A percentile compares a stretch with the other conserved stretches of the same genome.
Conservation (phyloP, 1,140 invertebrate genomes). For the Pseudomyrmex concolor region DNA sequence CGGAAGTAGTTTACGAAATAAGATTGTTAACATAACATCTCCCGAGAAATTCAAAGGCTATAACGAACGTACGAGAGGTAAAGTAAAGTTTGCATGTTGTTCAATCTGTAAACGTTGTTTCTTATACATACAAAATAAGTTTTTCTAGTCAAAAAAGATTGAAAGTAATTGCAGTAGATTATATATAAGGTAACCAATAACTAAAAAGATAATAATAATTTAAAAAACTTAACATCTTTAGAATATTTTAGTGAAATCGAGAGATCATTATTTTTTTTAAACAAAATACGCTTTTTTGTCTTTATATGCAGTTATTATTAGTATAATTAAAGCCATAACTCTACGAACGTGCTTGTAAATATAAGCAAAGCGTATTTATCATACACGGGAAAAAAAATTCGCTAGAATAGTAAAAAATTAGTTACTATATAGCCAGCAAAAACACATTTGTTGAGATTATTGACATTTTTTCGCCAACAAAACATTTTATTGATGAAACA, state of each 20-base stretch:
- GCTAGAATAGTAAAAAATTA: no score
- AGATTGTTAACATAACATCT: conserved; percentile 23
- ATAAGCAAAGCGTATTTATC: conserved; percentile 57
- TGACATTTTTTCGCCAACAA: no score
- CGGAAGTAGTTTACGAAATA: neutral
- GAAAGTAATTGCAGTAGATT: neutral
- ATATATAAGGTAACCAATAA: neutral
- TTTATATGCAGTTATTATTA: neutral
- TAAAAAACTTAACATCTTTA: neutral
- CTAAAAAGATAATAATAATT: neutral
- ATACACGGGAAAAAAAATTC: no score
- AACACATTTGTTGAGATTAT: no score
- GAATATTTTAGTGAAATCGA: conserved; percentile 17
- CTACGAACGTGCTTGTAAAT: conserved; percentile 43
- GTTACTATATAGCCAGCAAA: no score
- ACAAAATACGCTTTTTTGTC: neutral
- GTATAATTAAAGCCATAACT: conserved; percentile 4
- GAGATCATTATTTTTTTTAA: conserved; percentile 1
- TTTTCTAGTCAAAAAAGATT: neutral
- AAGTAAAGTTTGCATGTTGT: conserved; percentile 33
- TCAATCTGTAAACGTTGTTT: conserved; percentile 19
- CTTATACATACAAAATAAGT: neutral
- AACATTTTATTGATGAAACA: no score
- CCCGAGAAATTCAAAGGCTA: conserved; percentile 20
- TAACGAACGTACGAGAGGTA: neutral